Conservation (phyloP, 1,140 invertebrate species). For the Papilio dardanus region DNA sequence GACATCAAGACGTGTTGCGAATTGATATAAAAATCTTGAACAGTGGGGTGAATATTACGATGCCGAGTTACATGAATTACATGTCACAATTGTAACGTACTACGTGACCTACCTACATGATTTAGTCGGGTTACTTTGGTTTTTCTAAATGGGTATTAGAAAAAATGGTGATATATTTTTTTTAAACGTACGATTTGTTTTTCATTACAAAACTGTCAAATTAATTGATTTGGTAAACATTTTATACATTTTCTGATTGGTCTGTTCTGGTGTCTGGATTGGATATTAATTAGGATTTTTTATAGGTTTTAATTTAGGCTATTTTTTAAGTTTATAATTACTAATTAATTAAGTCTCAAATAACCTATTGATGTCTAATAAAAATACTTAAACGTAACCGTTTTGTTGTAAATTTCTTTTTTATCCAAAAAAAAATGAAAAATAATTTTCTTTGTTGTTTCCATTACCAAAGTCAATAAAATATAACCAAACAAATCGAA, state of each 20-base stretch:
- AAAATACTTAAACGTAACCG: background rate
- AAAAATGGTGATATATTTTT: background rate
- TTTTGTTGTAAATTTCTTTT: too few relatives aligned
- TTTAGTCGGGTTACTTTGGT: conserved; percentile 50
- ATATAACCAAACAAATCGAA: conserved; percentile 7
- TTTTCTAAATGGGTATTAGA: conserved; percentile 47
- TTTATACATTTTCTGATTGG: too few relatives aligned
- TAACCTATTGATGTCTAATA: background rate
- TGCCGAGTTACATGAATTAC: conserved; percentile 58
- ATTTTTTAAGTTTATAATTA: too few relatives aligned
- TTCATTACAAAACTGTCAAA: background rate
- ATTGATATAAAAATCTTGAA: conserved; percentile 71
- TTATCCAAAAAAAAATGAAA: conserved; percentile 23
- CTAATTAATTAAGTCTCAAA: too few relatives aligned
- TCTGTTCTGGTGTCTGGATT: too few relatives aligned
- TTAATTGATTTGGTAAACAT: background rate
- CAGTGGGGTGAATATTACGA: conserved; percentile 59
- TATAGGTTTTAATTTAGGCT: too few relatives aligned
- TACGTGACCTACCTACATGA: conserved; percentile 67
- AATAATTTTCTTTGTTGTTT: conserved; percentile 19
- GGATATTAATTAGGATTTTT: too few relatives aligned
- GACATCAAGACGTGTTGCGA: conserved; percentile 62
- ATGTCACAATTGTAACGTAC: conserved; percentile 63
- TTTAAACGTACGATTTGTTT: background rate
- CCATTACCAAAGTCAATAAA: conserved; percentile 15